Conservation (phyloP, 2,888 invertebrate species). For the Lapara coniferarum region DNA sequence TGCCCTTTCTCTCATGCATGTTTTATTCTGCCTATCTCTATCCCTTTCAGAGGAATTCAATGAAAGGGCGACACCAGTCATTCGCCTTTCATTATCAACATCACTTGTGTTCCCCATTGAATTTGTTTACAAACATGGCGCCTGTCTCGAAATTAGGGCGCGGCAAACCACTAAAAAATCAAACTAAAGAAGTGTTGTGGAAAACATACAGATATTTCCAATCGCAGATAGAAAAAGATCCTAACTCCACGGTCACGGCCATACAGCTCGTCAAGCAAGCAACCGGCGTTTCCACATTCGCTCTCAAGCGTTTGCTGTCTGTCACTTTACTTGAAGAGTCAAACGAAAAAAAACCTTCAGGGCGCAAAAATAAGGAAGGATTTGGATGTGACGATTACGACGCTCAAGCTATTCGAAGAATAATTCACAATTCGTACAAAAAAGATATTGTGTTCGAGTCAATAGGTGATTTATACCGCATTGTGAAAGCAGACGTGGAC, state of each 20-base stretch:
- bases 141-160: conserved; percentile 47
- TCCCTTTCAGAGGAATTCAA: conserved; percentile 33
- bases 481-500: conserved; percentile 47
- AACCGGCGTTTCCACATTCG: conserved; percentile 48
- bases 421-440: conserved; percentile 48
- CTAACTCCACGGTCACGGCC: conserved; percentile 48
- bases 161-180: conserved; percentile 47
- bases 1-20: conserved; percentile 35
- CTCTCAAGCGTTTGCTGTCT: conserved; percentile 43
- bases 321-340: conserved; percentile 41
- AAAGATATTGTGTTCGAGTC: conserved; percentile 48
- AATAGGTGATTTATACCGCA: conserved; percentile 47
- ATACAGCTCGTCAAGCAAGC: conserved; percentile 49
- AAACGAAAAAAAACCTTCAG: conserved; percentile 37
- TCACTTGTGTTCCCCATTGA: conserved; percentile 46
- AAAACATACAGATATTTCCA: conserved; percentile 49
- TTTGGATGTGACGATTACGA: conserved; percentile 43
- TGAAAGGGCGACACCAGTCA: conserved; percentile 42
- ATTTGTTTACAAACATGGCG: conserved; percentile 41
- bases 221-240: conserved; percentile 46
- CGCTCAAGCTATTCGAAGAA: conserved; percentile 44
- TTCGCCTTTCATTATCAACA: conserved; percentile 49
- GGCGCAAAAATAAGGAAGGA: conserved; percentile 42
- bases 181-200: conserved; percentile 48
- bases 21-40: conserved; percentile 25